phyloP scores from a whole-genome alignment of 2,888 invertebrate species.

The Hofmannophila pseudospretella region DNA sequence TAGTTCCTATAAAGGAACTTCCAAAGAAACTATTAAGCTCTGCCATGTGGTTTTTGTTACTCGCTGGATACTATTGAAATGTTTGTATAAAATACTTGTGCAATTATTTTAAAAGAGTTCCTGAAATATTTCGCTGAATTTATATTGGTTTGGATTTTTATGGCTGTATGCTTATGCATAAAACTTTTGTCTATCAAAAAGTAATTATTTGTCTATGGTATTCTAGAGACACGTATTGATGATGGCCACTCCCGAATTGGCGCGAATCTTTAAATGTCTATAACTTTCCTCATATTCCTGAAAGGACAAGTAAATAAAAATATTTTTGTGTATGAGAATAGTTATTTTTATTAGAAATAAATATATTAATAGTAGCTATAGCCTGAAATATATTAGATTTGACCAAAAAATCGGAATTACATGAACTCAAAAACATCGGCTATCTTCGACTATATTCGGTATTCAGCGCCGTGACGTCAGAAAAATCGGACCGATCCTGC shows the following conservation, averaged over 20 bases:
- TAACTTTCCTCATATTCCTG: background rate
- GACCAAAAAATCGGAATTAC: conserved; percentile 27
- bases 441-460: conserved; percentile 49
- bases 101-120: no score
- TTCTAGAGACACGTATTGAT: conserved; percentile 65
- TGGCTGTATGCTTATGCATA: conserved; percentile 1
- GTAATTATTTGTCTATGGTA: conserved; percentile 34
- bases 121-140: no score
- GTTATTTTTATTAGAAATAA: background rate
- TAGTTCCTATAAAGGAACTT: no score
- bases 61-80: no score
- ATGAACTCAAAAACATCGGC: conserved; percentile 40
- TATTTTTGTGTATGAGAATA: background rate
- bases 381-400: no score
- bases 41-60: no score
- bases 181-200: conserved; percentile 3
- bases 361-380: no score
- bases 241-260: conserved; percentile 71
- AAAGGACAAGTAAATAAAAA: background rate
- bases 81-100: no score
- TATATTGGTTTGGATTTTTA: no score
- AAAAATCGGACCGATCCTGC: conserved; percentile 63
- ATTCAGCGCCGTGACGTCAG: conserved; percentile 68
- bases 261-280: conserved; percentile 52
- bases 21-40: no score